Evolutionary conservation across 2,888 invertebrate species (phyloP).

Genomic region (Apamea epomidion): DNA sequence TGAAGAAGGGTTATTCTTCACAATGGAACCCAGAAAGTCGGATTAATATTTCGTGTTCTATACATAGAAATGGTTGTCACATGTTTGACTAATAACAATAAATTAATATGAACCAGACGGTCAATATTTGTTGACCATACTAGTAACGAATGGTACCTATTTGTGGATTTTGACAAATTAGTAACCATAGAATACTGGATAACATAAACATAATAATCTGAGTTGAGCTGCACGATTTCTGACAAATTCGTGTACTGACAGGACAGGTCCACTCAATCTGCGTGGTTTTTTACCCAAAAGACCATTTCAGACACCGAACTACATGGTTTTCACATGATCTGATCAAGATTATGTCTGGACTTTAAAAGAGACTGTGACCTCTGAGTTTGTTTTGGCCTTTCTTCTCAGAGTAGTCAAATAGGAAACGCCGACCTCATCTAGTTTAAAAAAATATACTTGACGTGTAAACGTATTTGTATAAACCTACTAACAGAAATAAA

Average conservation of each 20-base stretch:
- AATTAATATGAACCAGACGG: background rate
- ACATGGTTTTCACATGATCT: background rate
- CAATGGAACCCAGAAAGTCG: background rate
- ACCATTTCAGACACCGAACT: background rate
- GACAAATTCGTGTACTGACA: background rate
- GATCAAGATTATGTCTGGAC: background rate
- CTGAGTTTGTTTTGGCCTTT: background rate
- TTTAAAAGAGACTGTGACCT: background rate
- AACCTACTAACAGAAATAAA: no score
- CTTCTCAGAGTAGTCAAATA: background rate
- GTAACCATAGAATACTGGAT: background rate
- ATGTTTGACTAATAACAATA: background rate
- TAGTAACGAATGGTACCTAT: background rate
- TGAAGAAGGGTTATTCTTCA: background rate
- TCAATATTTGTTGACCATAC: slow-evolving; percentile 1
- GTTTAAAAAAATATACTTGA: background rate
- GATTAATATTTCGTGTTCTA: slow-evolving; percentile 1
- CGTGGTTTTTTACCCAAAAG: background rate
- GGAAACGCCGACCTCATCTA: background rate
- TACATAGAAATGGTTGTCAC: background rate
- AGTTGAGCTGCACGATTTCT: background rate
- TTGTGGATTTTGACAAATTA: background rate
- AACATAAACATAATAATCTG: background rate
- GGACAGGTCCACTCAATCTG: background rate
- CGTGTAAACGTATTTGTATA: no score